Evolutionary conservation across 2,113 vertebrate genomes (phyloP).

Genomic region (Bombycilla garrulus): DNA sequence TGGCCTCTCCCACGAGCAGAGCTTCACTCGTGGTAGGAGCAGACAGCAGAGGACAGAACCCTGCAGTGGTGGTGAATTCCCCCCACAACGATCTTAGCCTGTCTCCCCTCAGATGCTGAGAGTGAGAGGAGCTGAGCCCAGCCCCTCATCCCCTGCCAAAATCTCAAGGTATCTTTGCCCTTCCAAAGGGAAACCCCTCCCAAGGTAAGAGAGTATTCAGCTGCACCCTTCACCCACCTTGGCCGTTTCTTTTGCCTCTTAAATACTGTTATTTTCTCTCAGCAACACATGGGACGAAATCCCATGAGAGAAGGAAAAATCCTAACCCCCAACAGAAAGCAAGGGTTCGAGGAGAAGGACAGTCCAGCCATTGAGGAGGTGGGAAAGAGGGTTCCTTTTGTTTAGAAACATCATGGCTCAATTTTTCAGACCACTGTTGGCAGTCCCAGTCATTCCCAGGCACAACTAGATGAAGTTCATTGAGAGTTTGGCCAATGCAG

Average conservation of each 20-base stretch:
- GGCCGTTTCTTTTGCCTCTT: not conserved
- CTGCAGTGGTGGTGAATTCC: accelerated
- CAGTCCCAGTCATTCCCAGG: not conserved
- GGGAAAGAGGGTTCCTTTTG: not conserved
- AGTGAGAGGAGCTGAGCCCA: not conserved
- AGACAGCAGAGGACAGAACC: not conserved
- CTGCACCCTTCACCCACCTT: not conserved
- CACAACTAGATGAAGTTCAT: constrained; percentile 66
- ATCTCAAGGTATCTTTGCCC: not conserved
- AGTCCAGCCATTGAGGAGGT: not conserved
- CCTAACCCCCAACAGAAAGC: not conserved
- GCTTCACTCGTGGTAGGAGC: accelerated
- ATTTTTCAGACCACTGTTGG: not conserved
- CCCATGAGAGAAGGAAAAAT: not conserved
- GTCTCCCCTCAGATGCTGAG: accelerated
- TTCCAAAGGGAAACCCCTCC: not conserved
- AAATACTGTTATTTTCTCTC: not conserved
- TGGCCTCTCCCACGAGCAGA: accelerated
- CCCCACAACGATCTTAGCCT: not conserved
- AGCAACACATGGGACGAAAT: not conserved
- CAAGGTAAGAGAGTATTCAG: not conserved
- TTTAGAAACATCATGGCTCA: not conserved
- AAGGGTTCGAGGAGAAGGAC: not conserved
- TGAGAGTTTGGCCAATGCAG: constrained; percentile 62
- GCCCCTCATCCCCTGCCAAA: not conserved